phyloP scores from a whole-genome alignment of 2,888 invertebrate genomes.

The Eretmocerus hayati region DNA sequence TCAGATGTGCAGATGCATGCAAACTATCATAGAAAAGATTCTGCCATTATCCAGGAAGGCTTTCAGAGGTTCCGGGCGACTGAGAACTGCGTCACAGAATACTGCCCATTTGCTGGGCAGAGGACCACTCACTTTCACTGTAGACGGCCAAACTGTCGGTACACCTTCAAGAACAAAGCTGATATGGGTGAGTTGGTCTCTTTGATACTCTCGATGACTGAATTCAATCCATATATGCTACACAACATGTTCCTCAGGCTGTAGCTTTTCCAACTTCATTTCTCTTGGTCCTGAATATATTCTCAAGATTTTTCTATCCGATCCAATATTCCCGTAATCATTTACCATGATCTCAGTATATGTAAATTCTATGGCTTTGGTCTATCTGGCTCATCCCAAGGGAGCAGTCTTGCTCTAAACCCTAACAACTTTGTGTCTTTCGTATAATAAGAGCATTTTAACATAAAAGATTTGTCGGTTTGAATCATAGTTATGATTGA shows the following conservation, averaged over 20 bases:
- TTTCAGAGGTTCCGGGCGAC: constrained; percentile 95
- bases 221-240: too few relatives aligned
- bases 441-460: too few relatives aligned
- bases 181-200: constrained; percentile 81
- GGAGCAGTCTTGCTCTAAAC: too few relatives aligned
- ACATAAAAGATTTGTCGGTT: too few relatives aligned
- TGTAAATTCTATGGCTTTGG: too few relatives aligned
- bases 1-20: constrained; percentile 99
- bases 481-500: too few relatives aligned
- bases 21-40: constrained; percentile 96
- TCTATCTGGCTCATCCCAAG: too few relatives aligned
- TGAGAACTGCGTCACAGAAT: constrained; percentile 86
- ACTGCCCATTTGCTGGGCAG: constrained; percentile 89
- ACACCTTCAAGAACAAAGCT: constrained; percentile 97
- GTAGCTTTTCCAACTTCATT: too few relatives aligned
- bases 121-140: constrained; percentile 98
- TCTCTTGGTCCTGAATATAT: not conserved
- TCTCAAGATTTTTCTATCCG: not conserved
- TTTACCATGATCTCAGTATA: too few relatives aligned
- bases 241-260: too few relatives aligned
- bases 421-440: too few relatives aligned
- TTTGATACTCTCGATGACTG: not conserved
- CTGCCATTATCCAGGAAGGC: constrained; percentile 95
- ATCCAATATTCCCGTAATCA: not conserved
- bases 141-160: constrained; percentile 80